phyloP scores from a whole-genome alignment of 53 echinoderm and acorn worm species.

The Luidia sarsii region DNA sequence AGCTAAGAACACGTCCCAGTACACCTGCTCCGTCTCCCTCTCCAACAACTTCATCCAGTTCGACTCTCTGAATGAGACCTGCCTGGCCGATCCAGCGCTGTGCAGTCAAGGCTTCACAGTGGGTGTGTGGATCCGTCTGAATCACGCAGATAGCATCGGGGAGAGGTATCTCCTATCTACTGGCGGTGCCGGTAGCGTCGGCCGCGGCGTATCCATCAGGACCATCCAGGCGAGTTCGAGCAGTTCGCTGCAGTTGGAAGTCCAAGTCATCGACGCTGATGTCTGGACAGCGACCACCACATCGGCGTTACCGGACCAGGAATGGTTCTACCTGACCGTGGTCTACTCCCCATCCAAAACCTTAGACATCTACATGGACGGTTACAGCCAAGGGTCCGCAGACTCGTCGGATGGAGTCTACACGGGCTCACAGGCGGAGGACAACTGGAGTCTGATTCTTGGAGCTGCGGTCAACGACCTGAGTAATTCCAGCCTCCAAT shows the following conservation, averaged over 20 bases:
- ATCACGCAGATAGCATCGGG: slow-evolving; percentile 27
- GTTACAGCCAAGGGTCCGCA: neutral
- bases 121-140: slow-evolving; percentile 58
- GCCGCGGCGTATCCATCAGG: slow-evolving; percentile 10
- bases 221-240: neutral
- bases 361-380: slow-evolving; percentile 56
- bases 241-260: slow-evolving; percentile 18
- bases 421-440: slow-evolving; percentile 7
- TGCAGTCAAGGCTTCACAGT: slow-evolving; percentile 74
- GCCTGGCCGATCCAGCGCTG: slow-evolving; percentile 59
- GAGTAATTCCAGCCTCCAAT: neutral
- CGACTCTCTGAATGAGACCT: slow-evolving; percentile 63
- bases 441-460: slow-evolving; percentile 31
- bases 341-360: slow-evolving; percentile 40
- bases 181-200: neutral
- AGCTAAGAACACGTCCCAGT: slow-evolving; percentile 35
- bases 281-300: slow-evolving; percentile 19
- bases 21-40: slow-evolving; percentile 60
- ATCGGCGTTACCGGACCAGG: slow-evolving; percentile 42
- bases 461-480: slow-evolving; percentile 23
- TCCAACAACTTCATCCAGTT: slow-evolving; percentile 60
- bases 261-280: slow-evolving; percentile 16
- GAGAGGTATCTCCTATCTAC: slow-evolving; percentile 36
- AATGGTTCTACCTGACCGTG: slow-evolving; percentile 73
- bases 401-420: neutral